Percentiles rank a stretch among this genome's conserved stretches.
Evolutionary conservation across 2,888 invertebrate genomes (phyloP).

Genomic region (Ectemnius continuus): DNA sequence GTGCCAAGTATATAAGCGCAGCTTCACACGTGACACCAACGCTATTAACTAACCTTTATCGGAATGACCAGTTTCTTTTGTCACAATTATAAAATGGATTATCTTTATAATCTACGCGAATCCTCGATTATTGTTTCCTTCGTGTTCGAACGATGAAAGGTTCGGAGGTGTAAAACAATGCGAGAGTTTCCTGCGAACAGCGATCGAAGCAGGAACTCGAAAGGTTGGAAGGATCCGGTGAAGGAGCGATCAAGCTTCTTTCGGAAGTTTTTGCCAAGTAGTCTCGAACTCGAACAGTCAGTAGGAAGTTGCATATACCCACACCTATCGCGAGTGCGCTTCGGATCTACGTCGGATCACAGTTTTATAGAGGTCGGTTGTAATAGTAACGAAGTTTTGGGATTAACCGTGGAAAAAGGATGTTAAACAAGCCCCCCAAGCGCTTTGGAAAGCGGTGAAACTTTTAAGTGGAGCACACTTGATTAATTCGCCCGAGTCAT

Average conservation of each 20-base stretch:
- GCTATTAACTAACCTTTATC: too few species aligned
- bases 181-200: background rate
- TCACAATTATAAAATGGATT: too few species aligned
- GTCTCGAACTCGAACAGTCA: constrained; percentile 18
- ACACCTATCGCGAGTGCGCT: constrained; percentile 9
- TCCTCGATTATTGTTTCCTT: constrained; percentile 39
- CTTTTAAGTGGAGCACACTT: constrained; percentile 25
- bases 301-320: constrained; percentile 40
- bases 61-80: too few species aligned
- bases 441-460: constrained; percentile 15
- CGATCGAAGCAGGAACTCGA: background rate
- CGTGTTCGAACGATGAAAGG: constrained; percentile 7
- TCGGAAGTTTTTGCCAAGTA: constrained; percentile 26
- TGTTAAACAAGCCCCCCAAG: constrained; percentile 23
- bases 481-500: constrained; percentile 32
- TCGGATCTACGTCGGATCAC: constrained; percentile 28
- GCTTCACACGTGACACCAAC: too few species aligned
- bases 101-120: background rate
- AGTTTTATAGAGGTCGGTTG: constrained; percentile 21
- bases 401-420: constrained; percentile 27
- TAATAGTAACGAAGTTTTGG: constrained; percentile 31
- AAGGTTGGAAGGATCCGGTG: constrained; percentile 18
- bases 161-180: constrained; percentile 11
- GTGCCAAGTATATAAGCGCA: too few species aligned
- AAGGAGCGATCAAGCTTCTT: constrained; percentile 38